A percentile compares a stretch with the other conserved stretches of the same genome.
These are phyloP conservation scores for Drosophila gaucha DNA, from an alignment of 2,888 invertebrate genomes.

Conservation along the genomic window DNA sequence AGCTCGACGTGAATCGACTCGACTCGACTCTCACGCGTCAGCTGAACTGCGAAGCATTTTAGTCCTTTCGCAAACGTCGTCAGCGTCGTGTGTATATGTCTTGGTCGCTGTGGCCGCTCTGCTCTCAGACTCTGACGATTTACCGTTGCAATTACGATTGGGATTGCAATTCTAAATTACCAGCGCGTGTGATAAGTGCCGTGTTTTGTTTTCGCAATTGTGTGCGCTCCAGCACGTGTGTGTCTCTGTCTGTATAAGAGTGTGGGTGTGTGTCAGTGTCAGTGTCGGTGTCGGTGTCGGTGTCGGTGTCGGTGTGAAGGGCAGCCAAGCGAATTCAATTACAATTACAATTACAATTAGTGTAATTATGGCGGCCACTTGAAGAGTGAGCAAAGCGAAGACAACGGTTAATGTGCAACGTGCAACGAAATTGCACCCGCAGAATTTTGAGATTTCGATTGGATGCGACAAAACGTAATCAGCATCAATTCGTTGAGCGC, in stretches of 20 bases:
- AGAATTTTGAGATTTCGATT: slow-evolving; percentile 46
- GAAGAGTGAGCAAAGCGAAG: slow-evolving; percentile 31
- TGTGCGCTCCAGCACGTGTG: slow-evolving; percentile 7
- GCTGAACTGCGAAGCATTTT: slow-evolving; percentile 64
- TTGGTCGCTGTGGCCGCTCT: slow-evolving; percentile 58
- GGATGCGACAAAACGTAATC: slow-evolving; percentile 24
- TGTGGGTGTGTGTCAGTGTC: slow-evolving; percentile 9
- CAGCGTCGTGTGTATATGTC: slow-evolving; percentile 76
- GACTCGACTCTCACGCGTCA: slow-evolving; percentile 57
- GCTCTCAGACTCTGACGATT: slow-evolving; percentile 51
- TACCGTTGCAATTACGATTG: slow-evolving; percentile 52
- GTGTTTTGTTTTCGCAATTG: slow-evolving; percentile 49
- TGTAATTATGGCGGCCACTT: slow-evolving; percentile 76
- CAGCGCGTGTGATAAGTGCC: slow-evolving; percentile 55
- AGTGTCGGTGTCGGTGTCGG: slow-evolving; percentile 14
- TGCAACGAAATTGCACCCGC: slow-evolving; percentile 64
- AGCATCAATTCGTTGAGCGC: slow-evolving; percentile 32
- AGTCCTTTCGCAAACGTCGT: slow-evolving; percentile 83
- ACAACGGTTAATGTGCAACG: slow-evolving; percentile 16
- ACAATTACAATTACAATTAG: slow-evolving; percentile 71
- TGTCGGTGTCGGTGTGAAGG: slow-evolving; percentile 37
- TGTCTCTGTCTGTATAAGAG: slow-evolving; percentile 1
- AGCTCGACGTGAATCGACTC: slow-evolving; percentile 31
- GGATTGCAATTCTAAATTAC: slow-evolving; percentile 55
- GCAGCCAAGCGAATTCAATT: slow-evolving; percentile 74